A percentile compares a stretch with the other conserved stretches of the same genome.
Evolutionary conservation across 2,113 vertebrate genomes (phyloP).

Genomic region (Neodontobutis hainanensis): DNA sequence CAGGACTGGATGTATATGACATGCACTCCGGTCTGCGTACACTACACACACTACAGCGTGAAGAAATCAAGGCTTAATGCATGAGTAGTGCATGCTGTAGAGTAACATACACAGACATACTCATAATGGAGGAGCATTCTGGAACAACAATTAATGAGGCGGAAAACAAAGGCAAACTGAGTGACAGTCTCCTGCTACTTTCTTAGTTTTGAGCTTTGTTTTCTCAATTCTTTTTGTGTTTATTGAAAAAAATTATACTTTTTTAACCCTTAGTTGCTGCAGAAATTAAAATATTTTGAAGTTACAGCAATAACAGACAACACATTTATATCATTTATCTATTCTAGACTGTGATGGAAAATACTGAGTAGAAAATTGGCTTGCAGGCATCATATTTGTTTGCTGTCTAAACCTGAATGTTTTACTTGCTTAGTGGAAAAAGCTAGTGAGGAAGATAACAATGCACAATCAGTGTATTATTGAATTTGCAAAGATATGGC

Average conservation of each 20-base stretch:
- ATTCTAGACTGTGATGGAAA: too few relatives aligned
- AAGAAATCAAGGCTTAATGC: background rate
- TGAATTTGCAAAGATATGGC: too few relatives aligned
- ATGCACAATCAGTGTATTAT: too few relatives aligned
- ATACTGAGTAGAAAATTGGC: too few relatives aligned
- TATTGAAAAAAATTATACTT: background rate
- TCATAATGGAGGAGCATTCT: slow-evolving; percentile 26
- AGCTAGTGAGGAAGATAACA: too few relatives aligned
- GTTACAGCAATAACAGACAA: too few relatives aligned
- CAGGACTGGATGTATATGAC: background rate
- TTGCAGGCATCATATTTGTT: too few relatives aligned
- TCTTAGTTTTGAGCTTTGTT: background rate
- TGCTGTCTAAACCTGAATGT: too few relatives aligned
- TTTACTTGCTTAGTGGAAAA: too few relatives aligned
- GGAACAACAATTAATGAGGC: slow-evolving; percentile 49
- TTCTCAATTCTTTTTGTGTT: background rate
- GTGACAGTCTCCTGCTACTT: too few relatives aligned
- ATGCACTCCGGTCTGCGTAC: background rate
- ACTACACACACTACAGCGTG: background rate
- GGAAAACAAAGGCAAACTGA: slow-evolving; percentile 47
- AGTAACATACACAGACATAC: background rate
- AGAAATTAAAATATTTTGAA: too few relatives aligned
- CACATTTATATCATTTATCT: too few relatives aligned
- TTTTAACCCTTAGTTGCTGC: background rate
- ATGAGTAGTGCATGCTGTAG: background rate